Conservation (phyloP, 92 coral and sea anemone genomes). For the Isaurus tuberculatus region DNA sequence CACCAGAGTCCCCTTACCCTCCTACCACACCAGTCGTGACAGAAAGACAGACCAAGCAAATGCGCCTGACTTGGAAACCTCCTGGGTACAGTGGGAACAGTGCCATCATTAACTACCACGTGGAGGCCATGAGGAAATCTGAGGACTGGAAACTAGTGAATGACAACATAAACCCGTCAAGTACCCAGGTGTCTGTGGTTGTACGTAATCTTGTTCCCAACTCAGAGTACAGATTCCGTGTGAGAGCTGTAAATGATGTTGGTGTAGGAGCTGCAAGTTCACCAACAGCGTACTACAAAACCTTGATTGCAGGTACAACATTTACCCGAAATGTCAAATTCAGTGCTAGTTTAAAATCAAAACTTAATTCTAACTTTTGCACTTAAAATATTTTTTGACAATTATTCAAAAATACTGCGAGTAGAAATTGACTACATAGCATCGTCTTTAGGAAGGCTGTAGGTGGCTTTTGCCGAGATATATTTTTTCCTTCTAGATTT, state of each 20-base stretch:
- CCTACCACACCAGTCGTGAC: constrained; percentile 84
- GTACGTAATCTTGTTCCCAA: constrained; percentile 77
- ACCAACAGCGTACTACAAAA: constrained; percentile 62
- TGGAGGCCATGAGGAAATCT: constrained; percentile 67
- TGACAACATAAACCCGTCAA: constrained; percentile 84
- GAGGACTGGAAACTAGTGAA: constrained; percentile 60
- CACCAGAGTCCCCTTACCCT: constrained; percentile 78
- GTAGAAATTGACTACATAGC: too few relatives aligned
- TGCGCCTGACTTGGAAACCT: constrained; percentile 83
- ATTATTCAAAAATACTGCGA: too few relatives aligned
- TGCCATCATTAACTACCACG: constrained; percentile 76
- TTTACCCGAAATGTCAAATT: too few relatives aligned
- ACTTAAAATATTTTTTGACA: too few relatives aligned
- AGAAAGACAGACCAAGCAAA: constrained; percentile 72
- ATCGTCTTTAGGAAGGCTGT: too few relatives aligned
- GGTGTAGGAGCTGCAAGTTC: constrained; percentile 87
- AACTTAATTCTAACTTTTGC: too few relatives aligned
- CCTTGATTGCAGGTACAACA: constrained; percentile 86
- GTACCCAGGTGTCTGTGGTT: constrained; percentile 70
- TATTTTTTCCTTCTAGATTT: too few relatives aligned
- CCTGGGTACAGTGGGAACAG: constrained; percentile 94
- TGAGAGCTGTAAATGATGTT: constrained; percentile 82
- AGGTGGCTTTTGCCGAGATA: too few relatives aligned
- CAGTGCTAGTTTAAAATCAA: too few relatives aligned
- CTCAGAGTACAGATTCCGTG: constrained; percentile 87